phyloP scores from a whole-genome alignment of 2,113 vertebrate species.

The Gallinago paraguaiae region DNA sequence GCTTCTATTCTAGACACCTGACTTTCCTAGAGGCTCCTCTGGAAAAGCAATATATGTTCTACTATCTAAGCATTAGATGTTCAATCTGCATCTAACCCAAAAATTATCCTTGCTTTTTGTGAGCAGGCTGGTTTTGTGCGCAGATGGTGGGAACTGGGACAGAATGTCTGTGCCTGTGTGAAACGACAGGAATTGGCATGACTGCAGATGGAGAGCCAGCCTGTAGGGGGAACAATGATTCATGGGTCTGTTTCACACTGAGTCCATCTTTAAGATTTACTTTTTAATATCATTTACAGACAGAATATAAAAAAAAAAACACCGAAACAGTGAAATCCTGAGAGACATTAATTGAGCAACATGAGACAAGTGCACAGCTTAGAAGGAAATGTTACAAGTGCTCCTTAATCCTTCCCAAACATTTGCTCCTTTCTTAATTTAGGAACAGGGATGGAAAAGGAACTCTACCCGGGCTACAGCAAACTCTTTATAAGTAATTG shows the following conservation, averaged over 20 bases:
- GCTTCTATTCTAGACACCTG: not conserved
- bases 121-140: not conserved
- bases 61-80: not conserved
- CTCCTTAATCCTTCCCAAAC: not conserved
- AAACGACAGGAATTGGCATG: not conserved
- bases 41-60: not conserved
- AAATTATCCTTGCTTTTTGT: not conserved
- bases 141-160: not conserved
- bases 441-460: not conserved
- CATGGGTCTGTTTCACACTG: not conserved
- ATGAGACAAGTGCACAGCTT: not conserved
- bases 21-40: not conserved
- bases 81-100: not conserved
- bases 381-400: not conserved
- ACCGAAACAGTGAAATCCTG: not conserved
- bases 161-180: not conserved
- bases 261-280: not conserved
- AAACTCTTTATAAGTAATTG: not conserved
- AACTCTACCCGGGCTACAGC: not conserved
- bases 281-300: not conserved
- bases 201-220: not conserved
- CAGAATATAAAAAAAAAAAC: not conserved
- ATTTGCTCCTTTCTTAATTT: not conserved
- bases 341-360: not conserved
- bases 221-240: not conserved